Percentiles rank a stretch among this genome's conserved stretches.
These are phyloP conservation scores for Protobothrops mucrosquamatus DNA, from an alignment of 2,113 vertebrate species.

Conservation along the genomic window DNA sequence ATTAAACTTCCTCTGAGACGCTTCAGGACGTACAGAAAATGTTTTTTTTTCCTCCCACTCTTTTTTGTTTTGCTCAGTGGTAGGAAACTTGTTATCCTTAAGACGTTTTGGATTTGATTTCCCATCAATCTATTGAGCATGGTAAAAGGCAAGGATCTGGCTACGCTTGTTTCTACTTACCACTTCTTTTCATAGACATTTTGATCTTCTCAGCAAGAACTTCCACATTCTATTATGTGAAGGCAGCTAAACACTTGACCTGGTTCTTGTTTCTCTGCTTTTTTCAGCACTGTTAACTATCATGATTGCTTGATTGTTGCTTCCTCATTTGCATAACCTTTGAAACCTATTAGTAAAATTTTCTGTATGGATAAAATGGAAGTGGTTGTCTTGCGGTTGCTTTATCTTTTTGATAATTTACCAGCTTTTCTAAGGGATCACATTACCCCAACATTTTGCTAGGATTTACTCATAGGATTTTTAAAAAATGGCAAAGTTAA, in stretches of 20 bases:
- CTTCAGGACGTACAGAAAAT: background rate
- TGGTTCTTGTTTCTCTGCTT: background rate
- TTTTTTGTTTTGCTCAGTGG: background rate
- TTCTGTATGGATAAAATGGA: background rate
- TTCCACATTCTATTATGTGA: constrained; percentile 25
- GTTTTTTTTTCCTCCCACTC: background rate
- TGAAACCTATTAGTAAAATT: background rate
- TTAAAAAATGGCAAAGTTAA: background rate
- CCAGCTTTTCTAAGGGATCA: background rate
- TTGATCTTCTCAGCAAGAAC: constrained; percentile 34
- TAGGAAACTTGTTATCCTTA: background rate
- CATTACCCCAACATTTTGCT: background rate
- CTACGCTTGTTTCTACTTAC: background rate
- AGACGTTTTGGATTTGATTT: background rate
- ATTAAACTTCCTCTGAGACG: background rate
- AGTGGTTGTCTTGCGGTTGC: background rate
- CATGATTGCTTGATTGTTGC: background rate
- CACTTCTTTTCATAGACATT: constrained; percentile 25
- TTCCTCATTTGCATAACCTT: background rate
- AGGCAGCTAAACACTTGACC: background rate
- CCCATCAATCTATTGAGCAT: background rate
- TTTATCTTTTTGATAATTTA: background rate
- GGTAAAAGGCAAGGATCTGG: background rate
- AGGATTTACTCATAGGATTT: background rate
- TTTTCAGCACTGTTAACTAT: background rate